Evolutionary conservation across 30 jellyfish, hydroid and myxozoan genomes (phyloP).

Genomic region (Catostylus mosaicus): DNA sequence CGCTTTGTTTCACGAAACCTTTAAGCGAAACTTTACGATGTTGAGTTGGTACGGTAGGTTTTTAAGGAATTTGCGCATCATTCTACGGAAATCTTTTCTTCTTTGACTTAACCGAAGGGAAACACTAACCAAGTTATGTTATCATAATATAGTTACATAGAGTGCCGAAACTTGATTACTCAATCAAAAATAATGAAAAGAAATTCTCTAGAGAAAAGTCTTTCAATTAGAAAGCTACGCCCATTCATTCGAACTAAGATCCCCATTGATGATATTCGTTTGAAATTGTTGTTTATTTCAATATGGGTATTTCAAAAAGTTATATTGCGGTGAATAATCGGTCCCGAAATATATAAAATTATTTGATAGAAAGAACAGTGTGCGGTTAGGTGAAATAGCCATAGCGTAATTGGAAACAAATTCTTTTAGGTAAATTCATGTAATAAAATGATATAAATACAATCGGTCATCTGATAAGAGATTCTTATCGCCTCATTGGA

Average conservation of each 20-base stretch:
- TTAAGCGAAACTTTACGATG: not conserved
- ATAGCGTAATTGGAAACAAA: not conserved
- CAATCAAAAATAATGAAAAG: constrained; percentile 14
- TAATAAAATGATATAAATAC: not conserved
- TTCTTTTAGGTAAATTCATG: constrained; percentile 13
- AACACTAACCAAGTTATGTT: constrained; percentile 41
- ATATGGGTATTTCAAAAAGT: constrained; percentile 7
- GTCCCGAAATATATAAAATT: constrained; percentile 1
- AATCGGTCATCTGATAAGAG: constrained; percentile 28
- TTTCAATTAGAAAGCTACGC: constrained; percentile 24
- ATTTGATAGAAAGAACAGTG: not conserved
- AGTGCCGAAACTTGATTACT: constrained; percentile 50
- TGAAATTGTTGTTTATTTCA: constrained; percentile 6
- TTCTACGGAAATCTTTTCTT: constrained; percentile 47
- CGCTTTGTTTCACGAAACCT: not conserved
- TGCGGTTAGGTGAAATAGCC: not conserved
- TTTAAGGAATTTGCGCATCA: constrained; percentile 16
- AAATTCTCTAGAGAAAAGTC: constrained; percentile 2
- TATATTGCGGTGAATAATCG: constrained; percentile 16
- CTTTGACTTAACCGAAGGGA: constrained; percentile 47
- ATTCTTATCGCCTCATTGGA: constrained; percentile 11
- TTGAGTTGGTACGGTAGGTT: not conserved
- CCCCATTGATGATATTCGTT: constrained; percentile 4
- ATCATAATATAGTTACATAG: constrained; percentile 14
- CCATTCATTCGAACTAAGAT: constrained; percentile 25